Evolutionary conservation across 2,797 vertebrate species (phyloP), one percentile per base, ranked within the genome.

Genomic region (Tokudaia muenninki): DNA sequence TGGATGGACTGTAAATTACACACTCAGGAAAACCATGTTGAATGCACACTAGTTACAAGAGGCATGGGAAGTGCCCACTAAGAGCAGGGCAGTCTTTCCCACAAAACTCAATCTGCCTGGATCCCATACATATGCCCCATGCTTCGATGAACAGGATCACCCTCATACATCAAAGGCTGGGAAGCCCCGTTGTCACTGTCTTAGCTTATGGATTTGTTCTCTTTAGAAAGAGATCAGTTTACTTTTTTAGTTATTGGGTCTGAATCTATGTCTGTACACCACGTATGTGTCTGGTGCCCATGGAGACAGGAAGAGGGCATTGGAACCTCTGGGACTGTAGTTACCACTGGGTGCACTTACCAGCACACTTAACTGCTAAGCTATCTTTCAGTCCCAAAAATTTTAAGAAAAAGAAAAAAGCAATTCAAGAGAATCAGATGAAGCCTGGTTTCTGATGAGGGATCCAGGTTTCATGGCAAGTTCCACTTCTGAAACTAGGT

Each of bases 371-470:
- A 65, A 67, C 37, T 86, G 44, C 61, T 65, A 47, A 47, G 29
- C 29, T 3, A 86, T n/a, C 57, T 44, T 57, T 61, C 37, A 83
- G n/a, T 17, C 37, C 57, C 14, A 41, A 65, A 63, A 47, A 31
- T 31, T 47, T 26, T 72, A 57, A 74, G 67, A 41, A 22, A 74
- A 57, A 74, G 50, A 86, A 86, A 67, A 55, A 16, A 72, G 22
- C 34, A 81, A 52, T 83, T 61, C 24, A 59, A 75, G 74, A 94
- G 24, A 74, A 41, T 63, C 6, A 2, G 37, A 41, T 59, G 79
- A 95, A 87, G 72, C 37, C 87, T 93, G 24, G 80, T 57, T 88
- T 95, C 82, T 70, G 41, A 84, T 77, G 4, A 44, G 16, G 61
- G 52, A 70, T 21, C 37, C 59, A 81, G 34, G 47, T 55, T 50